These are phyloP conservation scores for Galeruca laticollis DNA, from an alignment of 2,888 invertebrate species.

Conservation along the genomic window DNA sequence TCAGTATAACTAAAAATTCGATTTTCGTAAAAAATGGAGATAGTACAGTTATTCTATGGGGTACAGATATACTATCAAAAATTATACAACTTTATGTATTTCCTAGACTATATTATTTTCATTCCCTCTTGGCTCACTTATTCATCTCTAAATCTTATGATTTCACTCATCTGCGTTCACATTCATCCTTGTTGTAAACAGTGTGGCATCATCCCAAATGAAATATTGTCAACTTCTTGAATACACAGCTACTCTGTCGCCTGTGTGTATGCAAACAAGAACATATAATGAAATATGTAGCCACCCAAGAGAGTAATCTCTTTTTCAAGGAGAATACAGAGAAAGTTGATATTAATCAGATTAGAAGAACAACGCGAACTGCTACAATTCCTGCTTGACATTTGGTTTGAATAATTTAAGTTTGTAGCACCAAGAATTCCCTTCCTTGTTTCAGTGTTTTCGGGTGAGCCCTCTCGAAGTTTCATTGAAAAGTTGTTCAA, in stretches of 20 bases:
- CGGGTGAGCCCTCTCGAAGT: too few species aligned
- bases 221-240: slow-evolving; percentile 8
- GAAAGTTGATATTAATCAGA: slow-evolving; percentile 49
- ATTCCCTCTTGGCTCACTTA: too few species aligned
- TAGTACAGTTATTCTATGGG: too few species aligned
- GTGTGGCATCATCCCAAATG: neutral
- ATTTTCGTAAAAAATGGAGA: too few species aligned
- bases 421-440: slow-evolving; percentile 30
- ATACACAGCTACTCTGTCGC: slow-evolving; percentile 1
- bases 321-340: slow-evolving; percentile 40
- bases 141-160: too few species aligned
- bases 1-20: too few species aligned
- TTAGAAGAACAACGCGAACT: slow-evolving; percentile 45
- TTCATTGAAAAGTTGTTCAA: too few species aligned
- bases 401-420: slow-evolving; percentile 34
- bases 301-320: slow-evolving; percentile 44
- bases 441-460: slow-evolving; percentile 32
- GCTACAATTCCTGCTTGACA: slow-evolving; percentile 32
- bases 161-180: neutral
- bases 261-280: slow-evolving; percentile 44
- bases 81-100: too few species aligned
- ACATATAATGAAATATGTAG: slow-evolving; percentile 52
- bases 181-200: neutral
- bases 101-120: too few species aligned
- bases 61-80: too few species aligned